Evolutionary conservation across 2,888 invertebrate genomes (phyloP).

Genomic region (Melipona beecheii): DNA sequence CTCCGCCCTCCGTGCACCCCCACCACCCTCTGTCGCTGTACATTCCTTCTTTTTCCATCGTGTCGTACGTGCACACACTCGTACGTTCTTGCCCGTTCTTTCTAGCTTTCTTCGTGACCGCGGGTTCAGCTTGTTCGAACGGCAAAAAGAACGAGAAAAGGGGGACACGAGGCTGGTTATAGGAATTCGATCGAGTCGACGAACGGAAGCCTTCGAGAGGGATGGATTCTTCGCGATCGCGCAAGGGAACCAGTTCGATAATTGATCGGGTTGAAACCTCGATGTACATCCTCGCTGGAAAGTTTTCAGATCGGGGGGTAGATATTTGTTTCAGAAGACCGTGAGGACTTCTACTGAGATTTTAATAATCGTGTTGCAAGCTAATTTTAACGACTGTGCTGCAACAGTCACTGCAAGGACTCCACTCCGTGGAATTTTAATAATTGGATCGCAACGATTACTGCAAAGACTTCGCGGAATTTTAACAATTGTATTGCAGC

Average conservation of each 20-base stretch:
- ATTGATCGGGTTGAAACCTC: not conserved
- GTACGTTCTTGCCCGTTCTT: constrained; percentile 10
- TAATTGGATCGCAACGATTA: too few relatives aligned
- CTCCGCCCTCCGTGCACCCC: constrained; percentile 30
- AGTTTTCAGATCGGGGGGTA: too few relatives aligned
- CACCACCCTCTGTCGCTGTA: not conserved
- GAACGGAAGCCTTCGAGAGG: not conserved
- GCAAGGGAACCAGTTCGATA: not conserved
- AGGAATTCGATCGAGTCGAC: constrained; percentile 13
- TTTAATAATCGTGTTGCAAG: too few relatives aligned
- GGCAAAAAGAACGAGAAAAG: not conserved
- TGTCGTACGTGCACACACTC: not conserved
- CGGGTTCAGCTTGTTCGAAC: constrained; percentile 5
- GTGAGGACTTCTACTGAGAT: too few relatives aligned
- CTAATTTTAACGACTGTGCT: too few relatives aligned
- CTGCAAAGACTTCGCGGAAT: too few relatives aligned
- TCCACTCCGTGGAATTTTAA: too few relatives aligned
- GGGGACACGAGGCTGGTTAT: not conserved
- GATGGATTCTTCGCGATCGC: not conserved
- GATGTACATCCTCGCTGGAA: too few relatives aligned
- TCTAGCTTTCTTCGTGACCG: constrained; percentile 39
- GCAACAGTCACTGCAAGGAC: too few relatives aligned
- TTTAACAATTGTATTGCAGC: too few relatives aligned
- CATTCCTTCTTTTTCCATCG: constrained; percentile 21
- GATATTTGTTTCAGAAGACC: too few relatives aligned